Evolutionary conservation across 2,113 vertebrate species (phyloP).

Genomic region (Platysternon megacephalum): DNA sequence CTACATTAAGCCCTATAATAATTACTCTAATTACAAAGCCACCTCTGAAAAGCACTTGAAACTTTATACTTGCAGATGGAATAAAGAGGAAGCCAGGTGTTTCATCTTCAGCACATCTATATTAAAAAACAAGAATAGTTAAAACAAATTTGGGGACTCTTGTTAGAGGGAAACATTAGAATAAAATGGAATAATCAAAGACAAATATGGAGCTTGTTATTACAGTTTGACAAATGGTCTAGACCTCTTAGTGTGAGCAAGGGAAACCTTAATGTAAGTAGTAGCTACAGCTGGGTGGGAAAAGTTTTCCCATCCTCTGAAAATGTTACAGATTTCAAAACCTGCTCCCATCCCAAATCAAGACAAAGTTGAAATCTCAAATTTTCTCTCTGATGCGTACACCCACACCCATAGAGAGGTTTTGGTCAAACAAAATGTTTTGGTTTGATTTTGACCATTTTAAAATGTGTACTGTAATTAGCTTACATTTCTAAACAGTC

Average conservation of each 20-base stretch:
- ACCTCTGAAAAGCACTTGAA: background rate
- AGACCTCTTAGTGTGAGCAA: background rate
- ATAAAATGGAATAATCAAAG: background rate
- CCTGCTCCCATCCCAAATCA: background rate
- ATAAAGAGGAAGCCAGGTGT: background rate
- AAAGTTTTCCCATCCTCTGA: background rate
- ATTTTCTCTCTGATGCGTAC: background rate
- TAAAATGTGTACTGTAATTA: background rate
- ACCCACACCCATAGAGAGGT: rapidly evolving
- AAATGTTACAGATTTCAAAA: background rate
- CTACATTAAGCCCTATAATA: background rate
- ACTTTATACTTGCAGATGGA: background rate
- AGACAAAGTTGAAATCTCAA: background rate
- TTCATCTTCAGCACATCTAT: background rate
- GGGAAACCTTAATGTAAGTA: background rate
- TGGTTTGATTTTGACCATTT: background rate
- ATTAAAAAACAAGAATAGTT: background rate
- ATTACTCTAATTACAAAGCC: background rate
- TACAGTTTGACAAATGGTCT: background rate
- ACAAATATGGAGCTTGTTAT: background rate
- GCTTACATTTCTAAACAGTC: background rate
- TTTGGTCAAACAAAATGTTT: background rate
- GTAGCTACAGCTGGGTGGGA: background rate
- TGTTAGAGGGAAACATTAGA: background rate
- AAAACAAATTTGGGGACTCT: background rate